Evolutionary conservation across 1,140 invertebrate species (phyloP), one percentile per base, ranked within the genome.

Genomic region (Drosophila santomea): DNA sequence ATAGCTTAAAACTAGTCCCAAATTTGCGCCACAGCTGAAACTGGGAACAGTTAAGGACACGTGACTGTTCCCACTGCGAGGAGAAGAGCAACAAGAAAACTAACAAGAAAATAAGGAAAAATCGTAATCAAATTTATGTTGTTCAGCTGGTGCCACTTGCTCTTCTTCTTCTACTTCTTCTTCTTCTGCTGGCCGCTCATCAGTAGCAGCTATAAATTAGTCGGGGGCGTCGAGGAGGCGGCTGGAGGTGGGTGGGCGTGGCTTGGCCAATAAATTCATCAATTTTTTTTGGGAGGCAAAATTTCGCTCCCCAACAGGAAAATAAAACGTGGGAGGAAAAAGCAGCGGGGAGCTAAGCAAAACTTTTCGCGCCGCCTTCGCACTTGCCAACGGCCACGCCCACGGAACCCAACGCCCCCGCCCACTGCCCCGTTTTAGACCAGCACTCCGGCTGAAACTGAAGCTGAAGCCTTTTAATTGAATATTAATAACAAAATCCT

Each of bases 401-500:
- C 50, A 5, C 28, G 3, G 11, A 35, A 23, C 50, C 28, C 44
- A 32, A 54, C 15, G 41, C 14, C 39, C 58, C n/a, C 43, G 11
- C 2, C 12, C 1, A 11, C 6, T 10, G 3, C 14, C 14, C 23
- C 14, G 4, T 5, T 11, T 44, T 41, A 35, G 48, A 7, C 41
- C 67, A 20, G 20, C 20, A 69, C 51, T 58, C 36, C 36, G 48
- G 67, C 51, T 58, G 64, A 71, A 71, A 69, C 43, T 58, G 28
- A 28, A 57, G 67, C 51, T 58, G 64, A 71, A 71, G 73, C 74
- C 63, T 78, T 78, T 78, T 78, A 78, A 78, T 78, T 78, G 75
- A 78, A 78, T 78, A 78, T 78, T 78, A 78, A 78, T 78, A 78
- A 78, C 75, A 71, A 78, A 78, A 78, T 78, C 75, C 75, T 78